Base-by-base conservation (phyloP, 2,888 invertebrate species). In the Opisthograptis luteolata region DNA sequence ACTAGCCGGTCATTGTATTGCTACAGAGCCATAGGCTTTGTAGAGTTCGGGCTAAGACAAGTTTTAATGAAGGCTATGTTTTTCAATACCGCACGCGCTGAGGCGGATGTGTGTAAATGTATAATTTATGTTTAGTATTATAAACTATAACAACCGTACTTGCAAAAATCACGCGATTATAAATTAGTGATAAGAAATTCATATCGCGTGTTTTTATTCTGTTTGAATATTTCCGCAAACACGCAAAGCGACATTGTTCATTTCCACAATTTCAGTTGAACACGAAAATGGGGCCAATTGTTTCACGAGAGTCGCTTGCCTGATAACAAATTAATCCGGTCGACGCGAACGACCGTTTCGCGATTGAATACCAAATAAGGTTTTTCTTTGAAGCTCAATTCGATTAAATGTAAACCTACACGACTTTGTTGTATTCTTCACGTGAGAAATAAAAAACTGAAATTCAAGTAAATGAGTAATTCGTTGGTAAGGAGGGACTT, bases 111-210 rank as follows among this genome's bases (percentile, higher is more conserved):
- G 4, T 34, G 27, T 25, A 10, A 32, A 27, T 40, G 15, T 20
- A 28, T 20, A 27, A 45, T n/a, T n/a, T n/a, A n/a, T n/a, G n/a
- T n/a, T n/a, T n/a, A n/a, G n/a, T n/a, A n/a, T n/a, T n/a, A n/a
- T n/a, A n/a, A n/a, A n/a, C n/a, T n/a, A 12, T 20, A 10, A 31
- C 44, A 39, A 34, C 47, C 17, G 24, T 30, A 43, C 22, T 32
- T 40, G 48, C 39, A 28, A 49, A 55, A 46, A 57, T 48, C 60
- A 60, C 54, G 62, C 60, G 44, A 58, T 51, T 54, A 49, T 53
- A 56, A 58, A 52, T 55, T 60, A 59, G 56, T 56, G 53, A 55
- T 59, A 61, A 55, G 50, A 64, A 57, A 57, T 60, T 56, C 47
- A 55, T 59, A 51, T 49, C 46, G 59, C 62, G 57, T 59, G 59